Base-by-base conservation (phyloP, 1,140 invertebrate species). In the Trichonephila clavata region DNA sequence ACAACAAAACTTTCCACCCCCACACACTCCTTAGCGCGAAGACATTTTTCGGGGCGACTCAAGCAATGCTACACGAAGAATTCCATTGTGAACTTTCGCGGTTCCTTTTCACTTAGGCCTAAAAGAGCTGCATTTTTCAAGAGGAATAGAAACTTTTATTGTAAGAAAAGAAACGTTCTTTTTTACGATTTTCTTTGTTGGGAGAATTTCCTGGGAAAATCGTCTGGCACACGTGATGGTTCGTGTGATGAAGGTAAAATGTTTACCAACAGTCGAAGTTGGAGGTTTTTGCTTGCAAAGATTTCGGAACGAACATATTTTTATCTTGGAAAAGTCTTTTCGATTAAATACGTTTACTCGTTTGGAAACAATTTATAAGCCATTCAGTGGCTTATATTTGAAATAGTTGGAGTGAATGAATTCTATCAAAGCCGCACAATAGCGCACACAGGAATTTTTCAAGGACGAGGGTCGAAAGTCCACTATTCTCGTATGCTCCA, bases 151-250 rank as follows among this genome's bases (percentile, higher is more conserved):
- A 27, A n/a, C 32, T 77, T 32, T 77, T 77, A 18, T 63, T 63
- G 14, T 63, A 50, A 50, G 10, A 50, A 50, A 50, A 77, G 18
- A 27, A 39, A 8, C 71, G 27, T 16, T 77, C 50, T 77, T 32
- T 77, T 77, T 77, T 77, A 77, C 32, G 24, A 5, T 27, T 39
- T 14, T 71, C 39, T 18, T 77, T 32, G 18, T 77, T 14, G 27
- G 3, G 68, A 18, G 24, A 32, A 77, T 77, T 77, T 77, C 71
- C 24, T 39, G 71, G 71, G 71, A 77, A 77, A 77, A 77, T 77
- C 71, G 71, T 77, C 27, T 77, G 71, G 14, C 18, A 14, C 71
- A 77, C 32, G 71, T 77, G 27, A 77, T 6, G 71, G 27, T 18
- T 27, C 32, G 68, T 39, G 71, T 32, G 18, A 16, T 6, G 71